Conservation (phyloP, 2,797 vertebrate genomes). For the Botia almorhae region DNA sequence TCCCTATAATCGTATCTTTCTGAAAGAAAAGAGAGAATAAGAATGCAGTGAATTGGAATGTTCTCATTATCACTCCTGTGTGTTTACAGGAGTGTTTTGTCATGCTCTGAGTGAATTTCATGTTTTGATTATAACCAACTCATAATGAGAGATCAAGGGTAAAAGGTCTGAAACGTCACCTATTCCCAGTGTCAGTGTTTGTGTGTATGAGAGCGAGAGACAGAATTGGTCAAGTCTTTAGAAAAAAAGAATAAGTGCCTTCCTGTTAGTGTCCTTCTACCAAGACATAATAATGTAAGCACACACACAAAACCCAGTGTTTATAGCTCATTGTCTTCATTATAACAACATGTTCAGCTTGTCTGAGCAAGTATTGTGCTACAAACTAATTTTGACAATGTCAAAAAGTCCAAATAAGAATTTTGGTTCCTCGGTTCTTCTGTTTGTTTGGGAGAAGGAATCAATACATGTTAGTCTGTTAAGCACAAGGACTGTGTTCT, state of each 20-base stretch:
- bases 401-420: neutral
- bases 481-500: slow-evolving; percentile 69
- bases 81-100: neutral
- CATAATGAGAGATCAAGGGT: slow-evolving; percentile 47
- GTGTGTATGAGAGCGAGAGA: neutral
- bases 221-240: slow-evolving; percentile 14
- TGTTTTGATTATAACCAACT: slow-evolving; percentile 38
- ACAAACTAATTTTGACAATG: too few relatives aligned
- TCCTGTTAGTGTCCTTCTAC: neutral
- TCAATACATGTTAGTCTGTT: slow-evolving; percentile 66
- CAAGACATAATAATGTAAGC: slow-evolving; percentile 8
- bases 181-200: neutral
- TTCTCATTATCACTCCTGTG: slow-evolving; percentile 64
- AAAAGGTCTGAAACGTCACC: slow-evolving; percentile 47
- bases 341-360: neutral
- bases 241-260: slow-evolving; percentile 1
- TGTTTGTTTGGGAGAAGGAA: slow-evolving; percentile 55
- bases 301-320: neutral
- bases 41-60: slow-evolving; percentile 76
- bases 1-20: slow-evolving; percentile 76
- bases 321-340: slow-evolving; percentile 7
- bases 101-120: slow-evolving; percentile 34
- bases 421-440: slow-evolving; percentile 38
- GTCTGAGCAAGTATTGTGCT: neutral
- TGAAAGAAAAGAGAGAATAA: slow-evolving; percentile 65